These are phyloP conservation scores for Drosophila parthenogenetica DNA, from an alignment of 2,888 invertebrate genomes.

Conservation along the genomic window DNA sequence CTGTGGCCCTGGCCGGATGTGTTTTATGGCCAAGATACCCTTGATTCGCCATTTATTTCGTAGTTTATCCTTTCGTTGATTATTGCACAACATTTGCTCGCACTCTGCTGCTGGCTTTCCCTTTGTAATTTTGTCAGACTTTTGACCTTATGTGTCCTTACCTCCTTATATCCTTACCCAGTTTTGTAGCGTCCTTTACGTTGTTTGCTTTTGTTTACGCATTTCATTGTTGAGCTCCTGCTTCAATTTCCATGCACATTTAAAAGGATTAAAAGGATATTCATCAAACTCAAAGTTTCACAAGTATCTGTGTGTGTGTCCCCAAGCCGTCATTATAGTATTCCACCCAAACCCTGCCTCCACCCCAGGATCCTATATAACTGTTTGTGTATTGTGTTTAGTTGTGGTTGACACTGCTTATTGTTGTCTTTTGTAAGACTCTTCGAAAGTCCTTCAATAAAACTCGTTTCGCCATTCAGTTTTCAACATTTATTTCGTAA, in stretches of 20 bases:
- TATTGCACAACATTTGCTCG: conserved; percentile 74
- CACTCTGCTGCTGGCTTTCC: conserved; percentile 39
- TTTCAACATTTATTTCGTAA: conserved; percentile 78
- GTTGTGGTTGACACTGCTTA: conserved; percentile 48
- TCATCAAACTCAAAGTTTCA: conserved; percentile 72
- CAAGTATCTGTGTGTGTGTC: conserved; percentile 51
- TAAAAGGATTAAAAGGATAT: conserved; percentile 80
- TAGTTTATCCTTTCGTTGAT: conserved; percentile 81
- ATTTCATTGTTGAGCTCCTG: conserved; percentile 59
- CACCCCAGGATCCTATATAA: conserved; percentile 7
- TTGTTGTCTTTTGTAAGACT: neutral
- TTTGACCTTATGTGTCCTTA: conserved; percentile 69
- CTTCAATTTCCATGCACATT: conserved; percentile 75
- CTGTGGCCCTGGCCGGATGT: conserved; percentile 65
- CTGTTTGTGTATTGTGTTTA: conserved; percentile 34
- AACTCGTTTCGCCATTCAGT: conserved; percentile 42
- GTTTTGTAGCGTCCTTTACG: conserved; percentile 10
- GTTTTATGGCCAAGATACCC: conserved; percentile 74
- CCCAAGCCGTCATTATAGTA: conserved; percentile 10
- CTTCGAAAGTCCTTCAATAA: conserved; percentile 5
- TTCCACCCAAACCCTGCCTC: neutral
- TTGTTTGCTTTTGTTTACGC: conserved; percentile 69
- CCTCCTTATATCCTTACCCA: conserved; percentile 21
- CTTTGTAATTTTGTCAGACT: conserved; percentile 66
- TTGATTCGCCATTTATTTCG: conserved; percentile 78